Percentiles rank a stretch among this genome's conserved stretches.
Evolutionary conservation across 1,140 invertebrate genomes (phyloP).

Genomic region (Popillia japonica): DNA sequence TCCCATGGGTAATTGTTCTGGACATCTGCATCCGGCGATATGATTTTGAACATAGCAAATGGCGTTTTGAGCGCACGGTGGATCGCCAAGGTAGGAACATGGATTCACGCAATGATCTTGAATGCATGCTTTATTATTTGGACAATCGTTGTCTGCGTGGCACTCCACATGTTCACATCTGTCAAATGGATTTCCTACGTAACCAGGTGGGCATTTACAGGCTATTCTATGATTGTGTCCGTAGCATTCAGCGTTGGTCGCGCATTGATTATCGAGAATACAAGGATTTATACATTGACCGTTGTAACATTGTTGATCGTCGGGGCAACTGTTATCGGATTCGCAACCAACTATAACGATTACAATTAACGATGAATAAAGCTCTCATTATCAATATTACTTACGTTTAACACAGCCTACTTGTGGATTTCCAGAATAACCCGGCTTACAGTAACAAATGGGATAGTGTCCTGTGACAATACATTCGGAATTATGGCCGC

Average conservation of each 20-base stretch:
- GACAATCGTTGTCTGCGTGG: conserved; percentile 78
- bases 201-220: conserved; percentile 78
- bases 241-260: conserved; percentile 82
- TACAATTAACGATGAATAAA: conserved; percentile 19
- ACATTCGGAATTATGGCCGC: conserved; percentile 83
- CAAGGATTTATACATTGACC: conserved; percentile 83
- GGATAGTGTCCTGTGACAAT: conserved; percentile 82
- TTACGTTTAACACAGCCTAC: conserved; percentile 78
- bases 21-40: conserved; percentile 77
- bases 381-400: conserved; percentile 35
- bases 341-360: conserved; percentile 75
- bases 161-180: conserved; percentile 84
- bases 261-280: conserved; percentile 78
- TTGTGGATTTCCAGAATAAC: conserved; percentile 85
- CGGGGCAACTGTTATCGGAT: conserved; percentile 79
- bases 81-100: conserved; percentile 68
- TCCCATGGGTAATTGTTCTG: conserved; percentile 75
- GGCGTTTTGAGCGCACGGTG: conserved; percentile 81
- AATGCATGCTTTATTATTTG: conserved; percentile 73
- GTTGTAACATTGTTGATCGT: conserved; percentile 82
- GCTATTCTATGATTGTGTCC: conserved; percentile 77
- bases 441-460: conserved; percentile 78
- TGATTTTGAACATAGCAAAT: conserved; percentile 82
- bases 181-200: conserved; percentile 77
- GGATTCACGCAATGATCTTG: conserved; percentile 78